Percentiles rank a stretch among this genome's conserved stretches.
Evolutionary conservation across 2,888 invertebrate species (phyloP).

Genomic region (Mythimna impura): DNA sequence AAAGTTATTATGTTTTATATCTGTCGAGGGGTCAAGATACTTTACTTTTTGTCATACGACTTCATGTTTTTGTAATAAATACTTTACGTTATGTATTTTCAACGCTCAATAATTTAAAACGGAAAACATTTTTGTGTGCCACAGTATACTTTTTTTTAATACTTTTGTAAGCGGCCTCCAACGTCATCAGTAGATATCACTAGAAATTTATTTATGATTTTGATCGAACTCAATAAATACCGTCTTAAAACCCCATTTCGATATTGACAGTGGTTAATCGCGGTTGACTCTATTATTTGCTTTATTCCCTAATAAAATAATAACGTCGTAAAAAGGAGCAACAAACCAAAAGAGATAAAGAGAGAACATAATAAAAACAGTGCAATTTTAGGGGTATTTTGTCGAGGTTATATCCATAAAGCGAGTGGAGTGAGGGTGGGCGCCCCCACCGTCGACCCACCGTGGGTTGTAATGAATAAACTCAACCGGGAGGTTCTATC

Average conservation of each 20-base stretch:
- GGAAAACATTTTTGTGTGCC: background rate
- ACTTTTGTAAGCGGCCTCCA: background rate
- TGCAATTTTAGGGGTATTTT: slow-evolving; percentile 91
- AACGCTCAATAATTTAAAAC: background rate
- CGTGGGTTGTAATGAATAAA: slow-evolving; percentile 89
- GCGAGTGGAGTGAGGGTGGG: slow-evolving; percentile 81
- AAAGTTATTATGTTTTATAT: slow-evolving; percentile 34
- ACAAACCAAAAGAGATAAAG: slow-evolving; percentile 90
- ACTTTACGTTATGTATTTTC: slow-evolving; percentile 10
- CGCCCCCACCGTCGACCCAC: slow-evolving; percentile 72
- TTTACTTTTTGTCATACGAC: slow-evolving; percentile 1
- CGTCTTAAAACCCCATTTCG: slow-evolving; percentile 31
- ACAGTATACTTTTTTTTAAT: background rate
- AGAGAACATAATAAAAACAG: slow-evolving; percentile 90
- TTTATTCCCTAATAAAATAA: slow-evolving; percentile 87
- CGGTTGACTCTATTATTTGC: slow-evolving; percentile 70
- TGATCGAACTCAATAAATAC: background rate
- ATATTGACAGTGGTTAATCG: slow-evolving; percentile 60
- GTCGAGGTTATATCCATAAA: slow-evolving; percentile 91
- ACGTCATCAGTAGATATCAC: background rate
- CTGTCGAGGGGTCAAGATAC: slow-evolving; percentile 34
- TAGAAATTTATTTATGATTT: background rate
- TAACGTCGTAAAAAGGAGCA: slow-evolving; percentile 87
- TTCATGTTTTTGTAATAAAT: slow-evolving; percentile 37
- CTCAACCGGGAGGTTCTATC: slow-evolving; percentile 86